These are phyloP conservation scores for Agriotes lineatus DNA, from an alignment of 2,888 invertebrate species.

Conservation along the genomic window DNA sequence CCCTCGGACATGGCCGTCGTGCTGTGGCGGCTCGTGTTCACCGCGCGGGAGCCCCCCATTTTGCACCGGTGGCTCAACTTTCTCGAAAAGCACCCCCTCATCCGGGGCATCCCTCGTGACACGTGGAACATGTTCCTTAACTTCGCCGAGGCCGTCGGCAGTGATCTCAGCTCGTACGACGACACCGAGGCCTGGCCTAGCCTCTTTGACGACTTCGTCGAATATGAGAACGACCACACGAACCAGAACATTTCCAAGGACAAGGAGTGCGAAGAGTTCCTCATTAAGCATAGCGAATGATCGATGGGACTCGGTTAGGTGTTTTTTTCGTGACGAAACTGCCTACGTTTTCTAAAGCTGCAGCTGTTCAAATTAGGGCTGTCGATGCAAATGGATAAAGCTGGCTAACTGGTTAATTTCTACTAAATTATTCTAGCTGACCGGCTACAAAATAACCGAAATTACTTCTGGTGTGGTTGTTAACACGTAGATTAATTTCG, in stretches of 20 bases:
- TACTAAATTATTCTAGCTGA: no score
- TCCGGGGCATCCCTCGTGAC: constrained; percentile 91
- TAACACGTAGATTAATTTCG: no score
- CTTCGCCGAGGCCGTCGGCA: constrained; percentile 91
- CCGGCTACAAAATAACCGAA: no score
- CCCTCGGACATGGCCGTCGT: constrained; percentile 92
- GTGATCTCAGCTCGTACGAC: constrained; percentile 93
- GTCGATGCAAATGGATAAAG: no score
- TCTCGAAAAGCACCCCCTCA: constrained; percentile 84
- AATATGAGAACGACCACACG: constrained; percentile 93
- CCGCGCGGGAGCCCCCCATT: constrained; percentile 87
- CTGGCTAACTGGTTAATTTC: no score
- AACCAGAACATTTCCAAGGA: constrained; percentile 76
- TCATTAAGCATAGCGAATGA: constrained; percentile 41
- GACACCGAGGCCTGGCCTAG: constrained; percentile 98
- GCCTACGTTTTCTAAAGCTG: constrained; percentile 20
- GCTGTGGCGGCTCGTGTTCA: constrained; percentile 93
- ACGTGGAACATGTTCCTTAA: constrained; percentile 99
- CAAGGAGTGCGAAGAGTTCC: constrained; percentile 40
- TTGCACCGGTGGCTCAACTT: constrained; percentile 89
- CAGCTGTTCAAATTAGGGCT: constrained; percentile 31
- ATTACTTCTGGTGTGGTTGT: no score
- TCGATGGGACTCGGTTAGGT: constrained; percentile 23
- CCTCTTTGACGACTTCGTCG: constrained; percentile 97
- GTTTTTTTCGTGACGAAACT: constrained; percentile 17